These are phyloP conservation scores for Pogona vitticeps DNA, from an alignment of 2,113 vertebrate species.

Conservation along the genomic window DNA sequence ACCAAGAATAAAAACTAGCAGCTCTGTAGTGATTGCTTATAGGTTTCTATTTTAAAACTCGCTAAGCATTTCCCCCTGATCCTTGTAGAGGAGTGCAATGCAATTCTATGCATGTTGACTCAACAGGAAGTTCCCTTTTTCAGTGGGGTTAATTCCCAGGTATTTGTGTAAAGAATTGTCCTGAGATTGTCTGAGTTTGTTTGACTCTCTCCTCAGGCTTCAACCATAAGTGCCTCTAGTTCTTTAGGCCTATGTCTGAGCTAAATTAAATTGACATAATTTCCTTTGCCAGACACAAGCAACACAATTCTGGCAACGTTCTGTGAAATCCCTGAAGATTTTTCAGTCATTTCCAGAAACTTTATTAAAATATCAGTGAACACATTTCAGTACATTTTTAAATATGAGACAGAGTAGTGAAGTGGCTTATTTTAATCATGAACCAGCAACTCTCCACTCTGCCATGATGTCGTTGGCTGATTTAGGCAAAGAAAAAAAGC, in stretches of 20 bases:
- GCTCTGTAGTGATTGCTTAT: not conserved
- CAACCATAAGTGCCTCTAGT: not conserved
- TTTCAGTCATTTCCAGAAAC: not conserved
- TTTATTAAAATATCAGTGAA: not conserved
- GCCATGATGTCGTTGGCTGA: too few species aligned
- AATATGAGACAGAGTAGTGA: too few species aligned
- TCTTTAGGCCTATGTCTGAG: not conserved
- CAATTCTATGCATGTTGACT: not conserved
- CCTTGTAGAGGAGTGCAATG: not conserved
- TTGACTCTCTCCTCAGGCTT: not conserved
- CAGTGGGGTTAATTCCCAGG: not conserved
- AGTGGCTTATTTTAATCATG: too few species aligned
- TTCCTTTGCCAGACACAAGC: not conserved
- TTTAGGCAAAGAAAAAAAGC: too few species aligned
- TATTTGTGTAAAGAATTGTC: not conserved
- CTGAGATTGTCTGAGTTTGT: not conserved
- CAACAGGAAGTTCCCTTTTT: not conserved
- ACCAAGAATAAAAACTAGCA: not conserved
- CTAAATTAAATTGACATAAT: not conserved
- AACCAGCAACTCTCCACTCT: too few species aligned
- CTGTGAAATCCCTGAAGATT: not conserved
- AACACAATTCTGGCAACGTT: not conserved
- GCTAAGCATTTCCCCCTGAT: not conserved
- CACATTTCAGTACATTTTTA: not conserved
- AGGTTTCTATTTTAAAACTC: not conserved